Percentiles rank a stretch among this genome's conserved stretches.
Conservation (phyloP, 2,113 vertebrate genomes). For the Hippocampus zosterae region DNA sequence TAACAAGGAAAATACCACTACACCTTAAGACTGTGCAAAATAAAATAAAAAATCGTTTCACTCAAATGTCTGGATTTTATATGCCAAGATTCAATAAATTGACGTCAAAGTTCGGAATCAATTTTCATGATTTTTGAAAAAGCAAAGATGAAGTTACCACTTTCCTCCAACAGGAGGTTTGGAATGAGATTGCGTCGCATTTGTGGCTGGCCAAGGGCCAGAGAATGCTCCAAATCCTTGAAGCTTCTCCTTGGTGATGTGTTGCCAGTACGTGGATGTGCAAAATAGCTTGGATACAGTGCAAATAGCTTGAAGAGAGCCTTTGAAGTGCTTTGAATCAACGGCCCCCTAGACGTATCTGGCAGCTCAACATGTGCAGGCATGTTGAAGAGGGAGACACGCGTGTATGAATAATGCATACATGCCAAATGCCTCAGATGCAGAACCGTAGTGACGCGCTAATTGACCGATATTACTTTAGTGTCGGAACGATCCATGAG, state of each 20-base stretch:
- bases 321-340: neutral
- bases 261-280: neutral
- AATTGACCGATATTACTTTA: neutral
- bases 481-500: neutral
- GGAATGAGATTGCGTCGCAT: too few species aligned
- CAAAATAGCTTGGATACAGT: neutral
- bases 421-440: neutral
- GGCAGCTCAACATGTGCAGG: neutral
- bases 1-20: neutral
- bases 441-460: neutral
- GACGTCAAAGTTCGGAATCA: too few species aligned
- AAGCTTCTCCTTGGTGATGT: neutral
- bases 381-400: neutral
- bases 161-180: too few species aligned
- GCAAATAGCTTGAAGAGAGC: neutral
- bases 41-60: too few species aligned
- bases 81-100: too few species aligned
- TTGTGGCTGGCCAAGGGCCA: too few species aligned
- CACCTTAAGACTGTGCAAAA: too few species aligned
- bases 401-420: neutral
- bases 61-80: too few species aligned
- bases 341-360: neutral
- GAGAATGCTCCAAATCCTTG: neutral
- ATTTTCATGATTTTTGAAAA: too few species aligned
- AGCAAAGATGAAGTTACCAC: too few species aligned